Conservation (phyloP, 1,140 invertebrate genomes). For the Vanessa atalanta region DNA sequence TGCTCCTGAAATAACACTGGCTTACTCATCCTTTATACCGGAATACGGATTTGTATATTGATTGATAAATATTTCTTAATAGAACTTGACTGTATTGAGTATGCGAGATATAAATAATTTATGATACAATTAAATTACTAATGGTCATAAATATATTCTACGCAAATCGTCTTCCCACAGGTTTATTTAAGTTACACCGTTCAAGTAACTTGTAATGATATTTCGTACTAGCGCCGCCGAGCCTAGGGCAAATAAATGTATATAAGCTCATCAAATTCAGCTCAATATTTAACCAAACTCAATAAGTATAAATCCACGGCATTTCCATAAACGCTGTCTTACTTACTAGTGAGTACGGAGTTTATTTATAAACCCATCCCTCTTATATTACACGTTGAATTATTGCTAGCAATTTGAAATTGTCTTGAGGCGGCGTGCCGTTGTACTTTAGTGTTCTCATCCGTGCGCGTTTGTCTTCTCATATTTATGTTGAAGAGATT, state of each 20-base stretch:
- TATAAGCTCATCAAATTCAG: conserved; percentile 24
- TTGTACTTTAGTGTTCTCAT: conserved; percentile 40
- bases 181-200: conserved; percentile 4
- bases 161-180: neutral
- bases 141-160: neutral
- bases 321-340: conserved; percentile 71
- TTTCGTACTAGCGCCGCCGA: neutral
- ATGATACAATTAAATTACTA: neutral
- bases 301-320: conserved; percentile 72
- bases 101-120: too few species aligned
- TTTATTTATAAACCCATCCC: conserved; percentile 75
- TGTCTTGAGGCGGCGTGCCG: conserved; percentile 63
- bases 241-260: conserved; percentile 27
- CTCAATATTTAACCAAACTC: conserved; percentile 54
- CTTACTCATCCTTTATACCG: too few species aligned
- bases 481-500: conserved; percentile 36
- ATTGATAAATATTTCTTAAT: too few species aligned
- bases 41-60: too few species aligned
- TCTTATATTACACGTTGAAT: conserved; percentile 68
- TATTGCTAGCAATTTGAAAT: conserved; percentile 73
- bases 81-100: too few species aligned
- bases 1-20: too few species aligned
- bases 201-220: neutral
- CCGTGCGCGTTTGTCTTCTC: conserved; percentile 38
- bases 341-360: conserved; percentile 52